Evolutionary conservation across 1,140 invertebrate genomes (phyloP), one percentile per base, ranked within the genome.

Genomic region (Drosophila ambigua): DNA sequence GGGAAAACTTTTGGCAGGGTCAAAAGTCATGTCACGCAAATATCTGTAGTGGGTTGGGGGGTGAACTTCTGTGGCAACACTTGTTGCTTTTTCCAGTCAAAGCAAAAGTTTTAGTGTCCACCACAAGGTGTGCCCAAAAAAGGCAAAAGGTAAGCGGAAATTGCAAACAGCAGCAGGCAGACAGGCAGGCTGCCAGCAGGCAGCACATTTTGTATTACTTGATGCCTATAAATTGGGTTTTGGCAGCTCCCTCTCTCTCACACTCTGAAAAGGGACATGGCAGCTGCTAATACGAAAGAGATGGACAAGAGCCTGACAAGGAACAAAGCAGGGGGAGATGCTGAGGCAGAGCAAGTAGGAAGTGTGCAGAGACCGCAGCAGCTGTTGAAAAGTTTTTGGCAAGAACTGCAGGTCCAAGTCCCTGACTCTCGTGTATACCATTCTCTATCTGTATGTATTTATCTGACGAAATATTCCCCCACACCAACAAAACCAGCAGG

Each of bases 71-170:
- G 48, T 79, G 71, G 61, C 74, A 81, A 65, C 81, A 87, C 81
- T 81, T 85, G 81, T 85, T 85, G 81, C 76, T 72, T 62, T 57
- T 61, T 74, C 43, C 20, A 9, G 39, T 20, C 39, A 48, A 45
- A 53, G 58, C 52, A 51, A 82, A 77, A 73, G 50, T 73, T 73
- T 73, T 46, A 52, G 57, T 60, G 71, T 43, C 71, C 43, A 50
- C 50, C 59, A 54, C 72, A 55, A 64, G 59, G 24, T 39, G 13
- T 9, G 15, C 39, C n/a, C 16, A 31, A 11, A 74, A 80, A 77
- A 75, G 77, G 77, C 85, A 77, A 74, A 68, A 72, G 84, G 71
- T 78, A 75, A 75, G 78, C 81, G 82, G 81, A 85, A 87, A 85
- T 85, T 87, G 62, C 68, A 71, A 8, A 31, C 28, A 31, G 28